phyloP scores from a whole-genome alignment of 1,140 invertebrate species.

The Eumaeus atala region DNA sequence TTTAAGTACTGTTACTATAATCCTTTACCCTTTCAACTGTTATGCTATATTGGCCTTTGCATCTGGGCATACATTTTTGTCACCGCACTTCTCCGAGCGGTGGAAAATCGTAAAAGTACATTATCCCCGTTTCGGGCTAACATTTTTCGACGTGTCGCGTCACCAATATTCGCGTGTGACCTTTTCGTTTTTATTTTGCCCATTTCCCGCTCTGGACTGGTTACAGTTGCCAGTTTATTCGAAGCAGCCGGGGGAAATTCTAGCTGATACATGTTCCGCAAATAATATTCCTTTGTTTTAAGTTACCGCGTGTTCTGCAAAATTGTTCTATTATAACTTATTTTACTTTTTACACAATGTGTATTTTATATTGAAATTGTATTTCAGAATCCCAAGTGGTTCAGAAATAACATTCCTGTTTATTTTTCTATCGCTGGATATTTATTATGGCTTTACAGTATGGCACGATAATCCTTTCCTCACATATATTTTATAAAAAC shows the following conservation, averaged over 20 bases:
- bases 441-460: too few relatives aligned
- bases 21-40: constrained; percentile 20
- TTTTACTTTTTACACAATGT: background rate
- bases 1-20: constrained; percentile 26
- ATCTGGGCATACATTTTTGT: constrained; percentile 27
- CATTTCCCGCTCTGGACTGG: constrained; percentile 5
- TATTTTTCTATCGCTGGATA: too few relatives aligned
- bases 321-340: background rate
- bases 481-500: too few relatives aligned
- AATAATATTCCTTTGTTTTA: too few relatives aligned
- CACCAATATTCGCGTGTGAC: constrained; percentile 33
- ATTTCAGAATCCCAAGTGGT: too few relatives aligned
- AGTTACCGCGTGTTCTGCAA: too few relatives aligned
- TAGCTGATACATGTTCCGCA: background rate
- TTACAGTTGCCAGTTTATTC: constrained; percentile 7
- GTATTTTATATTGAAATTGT: too few relatives aligned
- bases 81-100: constrained; percentile 21
- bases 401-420: too few relatives aligned
- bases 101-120: constrained; percentile 30
- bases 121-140: constrained; percentile 21
- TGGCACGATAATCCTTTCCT: too few relatives aligned
- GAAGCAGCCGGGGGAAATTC: constrained; percentile 2
- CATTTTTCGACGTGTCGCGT: constrained; percentile 34
- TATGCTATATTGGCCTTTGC: constrained; percentile 20
- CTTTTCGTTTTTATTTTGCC: constrained; percentile 34